Percentiles rank a stretch among this genome's conserved stretches.
These are phyloP conservation scores for Eublepharis macularius DNA, from an alignment of 2,113 vertebrate species.

Conservation along the genomic window DNA sequence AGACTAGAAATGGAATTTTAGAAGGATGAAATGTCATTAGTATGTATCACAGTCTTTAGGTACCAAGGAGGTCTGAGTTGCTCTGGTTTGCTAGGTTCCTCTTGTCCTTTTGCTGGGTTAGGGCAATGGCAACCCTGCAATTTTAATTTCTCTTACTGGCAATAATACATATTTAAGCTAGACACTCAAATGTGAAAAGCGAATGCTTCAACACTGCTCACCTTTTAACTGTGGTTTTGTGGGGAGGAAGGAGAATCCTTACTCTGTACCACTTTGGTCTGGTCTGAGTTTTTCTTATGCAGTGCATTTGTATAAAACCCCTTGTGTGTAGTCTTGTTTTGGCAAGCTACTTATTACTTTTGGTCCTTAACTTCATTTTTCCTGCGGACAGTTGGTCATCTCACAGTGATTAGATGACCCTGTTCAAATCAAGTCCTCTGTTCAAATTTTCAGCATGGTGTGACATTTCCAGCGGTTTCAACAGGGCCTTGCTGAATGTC, in stretches of 20 bases:
- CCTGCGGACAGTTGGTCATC: accelerated
- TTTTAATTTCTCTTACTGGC: neutral
- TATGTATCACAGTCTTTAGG: neutral
- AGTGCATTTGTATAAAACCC: neutral
- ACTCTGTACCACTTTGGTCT: neutral
- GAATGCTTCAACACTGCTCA: neutral
- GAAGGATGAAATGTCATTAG: neutral
- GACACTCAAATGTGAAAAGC: neutral
- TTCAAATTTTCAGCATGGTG: constrained; percentile 3
- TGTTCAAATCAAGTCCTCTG: neutral
- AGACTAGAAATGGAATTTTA: too few relatives aligned
- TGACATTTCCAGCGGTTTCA: constrained; percentile 59
- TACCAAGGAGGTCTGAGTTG: neutral
- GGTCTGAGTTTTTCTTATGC: neutral
- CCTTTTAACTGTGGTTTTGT: neutral
- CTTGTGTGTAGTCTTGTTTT: neutral
- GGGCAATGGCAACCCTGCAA: neutral
- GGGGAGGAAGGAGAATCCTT: neutral
- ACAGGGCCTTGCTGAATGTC: constrained; percentile 68
- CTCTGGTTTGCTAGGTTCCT: too few relatives aligned
- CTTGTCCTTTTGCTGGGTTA: accelerated
- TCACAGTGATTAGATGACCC: neutral
- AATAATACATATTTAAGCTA: neutral
- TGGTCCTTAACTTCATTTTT: accelerated
- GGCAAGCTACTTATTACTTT: neutral